Conservation (phyloP, 2,888 invertebrate species). For the Aricia artaxerxes region DNA sequence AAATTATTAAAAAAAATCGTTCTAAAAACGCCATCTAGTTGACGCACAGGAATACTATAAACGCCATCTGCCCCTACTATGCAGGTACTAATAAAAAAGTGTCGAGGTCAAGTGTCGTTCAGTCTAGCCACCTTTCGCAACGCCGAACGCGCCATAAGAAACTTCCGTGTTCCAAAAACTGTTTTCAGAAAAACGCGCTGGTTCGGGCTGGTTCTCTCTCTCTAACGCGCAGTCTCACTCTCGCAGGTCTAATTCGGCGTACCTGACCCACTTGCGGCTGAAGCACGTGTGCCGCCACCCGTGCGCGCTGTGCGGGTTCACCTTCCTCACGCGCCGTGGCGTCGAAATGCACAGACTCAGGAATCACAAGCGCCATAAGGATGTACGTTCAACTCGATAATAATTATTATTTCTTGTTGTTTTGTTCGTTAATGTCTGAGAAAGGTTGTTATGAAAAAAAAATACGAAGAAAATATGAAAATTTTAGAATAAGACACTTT, state of each 20-base stretch:
- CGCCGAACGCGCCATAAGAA: too few species aligned
- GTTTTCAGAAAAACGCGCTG: too few species aligned
- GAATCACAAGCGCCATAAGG: conserved; percentile 43
- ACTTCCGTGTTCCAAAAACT: too few species aligned
- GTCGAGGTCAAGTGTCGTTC: too few species aligned
- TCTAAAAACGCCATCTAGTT: too few species aligned
- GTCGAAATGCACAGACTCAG: conserved; percentile 39
- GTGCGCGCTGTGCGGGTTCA: conserved; percentile 34
- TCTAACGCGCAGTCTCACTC: background rate
- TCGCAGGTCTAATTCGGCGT: conserved; percentile 27
- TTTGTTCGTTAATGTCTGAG: background rate
- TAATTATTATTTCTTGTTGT: background rate
- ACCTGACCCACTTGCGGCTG: conserved; percentile 29
- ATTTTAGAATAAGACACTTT: too few species aligned
- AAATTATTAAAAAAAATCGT: too few species aligned
- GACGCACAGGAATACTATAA: too few species aligned
- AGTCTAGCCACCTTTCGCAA: too few species aligned
- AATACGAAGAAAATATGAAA: background rate
- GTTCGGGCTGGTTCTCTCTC: too few species aligned
- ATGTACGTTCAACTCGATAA: background rate
- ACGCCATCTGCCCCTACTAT: too few species aligned
- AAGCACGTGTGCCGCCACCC: conserved; percentile 33
- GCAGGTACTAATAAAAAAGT: too few species aligned
- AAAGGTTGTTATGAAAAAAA: background rate
- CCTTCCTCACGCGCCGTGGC: conserved; percentile 31